These are phyloP conservation scores for Oscheius myriophilus DNA, from an alignment of 2,888 invertebrate genomes.

Conservation along the genomic window DNA sequence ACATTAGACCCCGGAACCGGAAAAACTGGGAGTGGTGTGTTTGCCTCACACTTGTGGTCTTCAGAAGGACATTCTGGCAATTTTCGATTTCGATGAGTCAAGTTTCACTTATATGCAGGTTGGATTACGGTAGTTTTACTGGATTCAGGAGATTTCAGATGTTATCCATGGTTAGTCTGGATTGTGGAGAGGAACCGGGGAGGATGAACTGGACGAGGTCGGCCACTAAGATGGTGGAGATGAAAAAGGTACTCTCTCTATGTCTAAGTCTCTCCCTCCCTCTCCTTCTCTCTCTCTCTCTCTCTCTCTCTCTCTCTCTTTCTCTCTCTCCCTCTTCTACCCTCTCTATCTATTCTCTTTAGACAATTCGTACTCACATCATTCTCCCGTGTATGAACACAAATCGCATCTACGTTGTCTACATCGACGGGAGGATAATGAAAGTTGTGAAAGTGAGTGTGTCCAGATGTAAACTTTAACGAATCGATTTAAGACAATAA, in stretches of 20 bases:
- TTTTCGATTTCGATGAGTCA: slow-evolving; percentile 42
- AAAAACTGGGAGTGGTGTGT: slow-evolving; percentile 18
- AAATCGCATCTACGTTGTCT: slow-evolving; percentile 85
- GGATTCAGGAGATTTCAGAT: not conserved
- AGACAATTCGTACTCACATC: slow-evolving; percentile 78
- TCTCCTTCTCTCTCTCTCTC: too few species aligned
- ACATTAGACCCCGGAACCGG: slow-evolving; percentile 3
- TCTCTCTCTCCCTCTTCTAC: not conserved
- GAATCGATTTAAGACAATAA: slow-evolving; percentile 45
- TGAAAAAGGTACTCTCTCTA: slow-evolving; percentile 39
- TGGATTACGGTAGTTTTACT: not conserved
- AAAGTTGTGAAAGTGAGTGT: slow-evolving; percentile 10
- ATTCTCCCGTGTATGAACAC: slow-evolving; percentile 85
- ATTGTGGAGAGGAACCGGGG: slow-evolving; percentile 49
- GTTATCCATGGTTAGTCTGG: slow-evolving; percentile 1
- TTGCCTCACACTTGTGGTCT: slow-evolving; percentile 27
- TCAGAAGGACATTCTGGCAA: slow-evolving; percentile 36
- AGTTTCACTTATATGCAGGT: slow-evolving; percentile 38
- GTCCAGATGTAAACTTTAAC: not conserved
- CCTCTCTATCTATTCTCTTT: slow-evolving; percentile 7
- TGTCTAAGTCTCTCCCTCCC: too few species aligned
- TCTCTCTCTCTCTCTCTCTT: too few species aligned
- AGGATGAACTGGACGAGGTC: slow-evolving; percentile 55
- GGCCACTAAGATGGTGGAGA: slow-evolving; percentile 45
- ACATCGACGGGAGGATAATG: slow-evolving; percentile 71